Evolutionary conservation across 2,113 vertebrate genomes (phyloP), one percentile per base, ranked within the genome.

Genomic region (Arvicanthis niloticus): DNA sequence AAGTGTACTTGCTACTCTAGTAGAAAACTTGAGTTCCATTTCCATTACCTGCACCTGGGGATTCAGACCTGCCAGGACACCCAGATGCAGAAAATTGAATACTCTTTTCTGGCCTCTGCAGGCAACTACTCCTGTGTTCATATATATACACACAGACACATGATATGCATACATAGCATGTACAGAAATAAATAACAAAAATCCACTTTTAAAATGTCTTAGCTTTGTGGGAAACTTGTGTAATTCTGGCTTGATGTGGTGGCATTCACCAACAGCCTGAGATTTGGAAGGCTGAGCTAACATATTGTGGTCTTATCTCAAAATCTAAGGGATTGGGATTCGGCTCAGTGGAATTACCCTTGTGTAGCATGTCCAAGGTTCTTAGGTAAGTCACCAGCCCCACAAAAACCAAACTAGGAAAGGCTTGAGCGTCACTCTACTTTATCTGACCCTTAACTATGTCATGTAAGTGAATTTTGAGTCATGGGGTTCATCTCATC

Each of bases 51-150:
- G 16, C 2, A 67, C 19, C 2, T 45, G 9, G 42, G 40, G 29
- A 9, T 4, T 48, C 5, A 45, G 4, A 48, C 19, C 4, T 19
- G 42, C 26, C 42, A 48, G 29, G 40, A 48, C 6, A 34, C 34
- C 17, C 9, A 67, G 16, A 40, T 86, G 9, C 16, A 48, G 84
- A 4, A 15, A 31, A 12, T 67, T 42, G 42, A 40, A 65, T 21
- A 9, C 5, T 62, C 29, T 48, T 31, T 22, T 86, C 26, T 21
- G 19, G 29, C 16, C 40, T 67, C 40, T 67, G 17, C 11, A 85
- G 4, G 2, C 10, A 34, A 3, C 0, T 34, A 7, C 16, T 48
- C 16, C 21, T 0, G 34, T 7, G 29, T 45, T 42, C 4, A 86
- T 29, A 67, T 22, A 7, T 17, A 48, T 40, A 21, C 5, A 37